These are phyloP conservation scores for Stegodyphus mimosarum DNA, from an alignment of 1,140 invertebrate genomes.

Conservation along the genomic window DNA sequence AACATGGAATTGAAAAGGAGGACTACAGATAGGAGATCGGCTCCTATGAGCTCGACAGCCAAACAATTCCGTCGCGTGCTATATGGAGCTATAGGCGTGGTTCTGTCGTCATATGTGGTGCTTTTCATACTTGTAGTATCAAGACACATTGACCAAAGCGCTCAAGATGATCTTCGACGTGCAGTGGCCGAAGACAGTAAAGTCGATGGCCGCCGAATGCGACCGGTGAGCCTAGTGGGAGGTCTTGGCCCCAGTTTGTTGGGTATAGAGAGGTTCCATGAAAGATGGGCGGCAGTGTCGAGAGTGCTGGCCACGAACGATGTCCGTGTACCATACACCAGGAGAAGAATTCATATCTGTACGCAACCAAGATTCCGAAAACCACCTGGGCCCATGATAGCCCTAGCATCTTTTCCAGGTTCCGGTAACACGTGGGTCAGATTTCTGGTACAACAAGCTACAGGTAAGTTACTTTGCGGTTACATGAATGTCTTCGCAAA, in stretches of 20 bases:
- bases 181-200: not conserved
- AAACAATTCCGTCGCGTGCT: constrained; percentile 27
- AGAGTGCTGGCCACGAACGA: constrained; percentile 28
- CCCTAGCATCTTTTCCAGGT: constrained; percentile 80
- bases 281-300: constrained; percentile 33
- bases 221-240: constrained; percentile 15
- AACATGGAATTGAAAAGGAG: constrained; percentile 22
- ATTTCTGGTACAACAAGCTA: constrained; percentile 80
- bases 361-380: constrained; percentile 65
- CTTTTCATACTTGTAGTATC: constrained; percentile 53
- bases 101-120: constrained; percentile 48
- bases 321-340: not conserved
- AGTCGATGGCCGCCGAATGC: not conserved
- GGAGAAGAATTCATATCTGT: constrained; percentile 36
- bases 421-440: constrained; percentile 85
- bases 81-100: constrained; percentile 20
- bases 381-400: constrained; percentile 70
- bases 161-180: constrained; percentile 22
- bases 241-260: constrained; percentile 18
- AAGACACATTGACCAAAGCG: constrained; percentile 37
- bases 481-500: not conserved
- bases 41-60: constrained; percentile 16
- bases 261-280: constrained; percentile 39
- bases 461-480: constrained; percentile 71
- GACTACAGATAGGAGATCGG: not conserved